Evolutionary conservation across 2,113 vertebrate genomes (phyloP), one percentile per base, ranked within the genome.

Genomic region (Mirounga angustirostris): DNA sequence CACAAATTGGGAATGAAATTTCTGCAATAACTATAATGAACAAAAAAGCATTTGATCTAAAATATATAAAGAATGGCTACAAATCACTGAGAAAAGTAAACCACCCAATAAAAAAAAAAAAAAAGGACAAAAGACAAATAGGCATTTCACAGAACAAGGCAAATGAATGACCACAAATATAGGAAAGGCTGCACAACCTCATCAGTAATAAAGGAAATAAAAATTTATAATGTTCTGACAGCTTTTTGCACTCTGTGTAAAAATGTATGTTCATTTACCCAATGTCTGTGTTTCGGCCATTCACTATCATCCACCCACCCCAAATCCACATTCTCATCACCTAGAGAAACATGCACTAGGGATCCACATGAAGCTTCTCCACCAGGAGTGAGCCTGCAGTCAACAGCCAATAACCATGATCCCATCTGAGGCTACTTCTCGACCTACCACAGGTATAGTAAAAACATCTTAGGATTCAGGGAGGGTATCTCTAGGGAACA

Each of bases 11-110:
- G 33, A 92, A 73, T 10, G 22, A 91, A 69, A 46, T 69, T 67
- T 78, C 22, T 76, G n/a, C 1, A 61, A 76, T 13, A 78, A 14
- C 16, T 63, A 65, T 80, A 89, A 94, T 43, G 18, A 94, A 82
- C 46, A 89, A 84, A 89, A 93, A 73, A 54, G 5, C 7, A 63
- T 30, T 13, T 52, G 67, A 67, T 67, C 14, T 36, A 97, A 95
- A 95, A 94, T 54, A 95, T n/a, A 30, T 33, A 92, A 71, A 96
- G 54, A 78, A 58, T 19, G 26, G 26, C 52, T 94, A 80, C 19
- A 69, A 88, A 61, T 74, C 61, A 87, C 36, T 50, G 83, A 87
- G 67, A 80, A 76, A 89, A 13, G 52, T 14, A 92, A 86, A 95
- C 19, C 19, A 46, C 13, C n/a, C 56, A 67, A 76, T 4, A 4